These are phyloP conservation scores for Hemichromis elongatus DNA, from an alignment of 2,113 vertebrate genomes.

Conservation along the genomic window DNA sequence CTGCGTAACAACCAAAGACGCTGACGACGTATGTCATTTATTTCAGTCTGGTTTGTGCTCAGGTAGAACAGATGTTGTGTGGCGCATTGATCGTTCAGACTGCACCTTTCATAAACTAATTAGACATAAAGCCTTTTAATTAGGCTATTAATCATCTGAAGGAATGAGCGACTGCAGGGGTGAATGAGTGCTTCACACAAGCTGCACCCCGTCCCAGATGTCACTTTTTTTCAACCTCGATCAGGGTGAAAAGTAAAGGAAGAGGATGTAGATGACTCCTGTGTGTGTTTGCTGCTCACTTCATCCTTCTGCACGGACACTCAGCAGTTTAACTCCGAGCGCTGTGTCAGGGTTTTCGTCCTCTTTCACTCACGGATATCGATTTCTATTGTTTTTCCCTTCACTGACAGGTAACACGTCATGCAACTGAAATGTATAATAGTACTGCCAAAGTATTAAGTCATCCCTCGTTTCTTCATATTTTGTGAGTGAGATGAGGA, in stretches of 20 bases:
- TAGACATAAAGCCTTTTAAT: slow-evolving; percentile 47
- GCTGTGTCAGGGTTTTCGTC: neutral
- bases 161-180: neutral
- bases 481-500: neutral
- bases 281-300: neutral
- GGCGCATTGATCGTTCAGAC: slow-evolving; percentile 5
- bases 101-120: slow-evolving; percentile 29
- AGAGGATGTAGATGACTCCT: neutral
- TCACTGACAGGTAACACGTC: neutral
- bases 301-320: neutral
- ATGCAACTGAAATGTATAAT: neutral
- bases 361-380: neutral
- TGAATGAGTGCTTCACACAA: neutral
- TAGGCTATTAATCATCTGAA: slow-evolving; percentile 45
- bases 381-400: neutral
- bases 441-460: neutral
- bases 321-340: neutral
- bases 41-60: neutral
- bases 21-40: neutral
- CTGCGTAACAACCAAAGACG: neutral
- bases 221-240: neutral
- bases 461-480: neutral
- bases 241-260: neutral
- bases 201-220: neutral
- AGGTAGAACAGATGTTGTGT: neutral